These are phyloP conservation scores for Rotaria macrura DNA, from an alignment of 2,888 invertebrate species.

Conservation along the genomic window DNA sequence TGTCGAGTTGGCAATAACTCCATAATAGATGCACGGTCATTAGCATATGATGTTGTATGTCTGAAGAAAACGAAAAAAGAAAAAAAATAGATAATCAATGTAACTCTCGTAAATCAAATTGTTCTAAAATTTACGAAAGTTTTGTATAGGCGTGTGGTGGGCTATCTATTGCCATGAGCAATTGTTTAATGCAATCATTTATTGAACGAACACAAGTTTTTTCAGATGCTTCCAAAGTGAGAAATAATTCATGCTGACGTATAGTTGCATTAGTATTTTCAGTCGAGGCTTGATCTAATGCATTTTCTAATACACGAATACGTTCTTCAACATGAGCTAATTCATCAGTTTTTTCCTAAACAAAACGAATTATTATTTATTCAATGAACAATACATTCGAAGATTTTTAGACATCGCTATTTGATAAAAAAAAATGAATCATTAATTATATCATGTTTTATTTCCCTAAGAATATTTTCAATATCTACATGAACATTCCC, in stretches of 20 bases:
- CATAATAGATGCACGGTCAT: neutral
- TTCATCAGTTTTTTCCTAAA: neutral
- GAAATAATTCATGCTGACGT: neutral
- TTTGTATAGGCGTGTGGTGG: neutral
- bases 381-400: too few relatives aligned
- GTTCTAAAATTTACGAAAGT: neutral
- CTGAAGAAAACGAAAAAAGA: neutral
- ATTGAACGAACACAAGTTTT: neutral
- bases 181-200: neutral
- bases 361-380: too few relatives aligned
- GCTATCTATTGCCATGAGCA: neutral
- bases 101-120: neutral
- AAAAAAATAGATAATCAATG: neutral
- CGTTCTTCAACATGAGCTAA: neutral
- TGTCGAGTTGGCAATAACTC: neutral
- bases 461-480: neutral
- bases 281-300: neutral
- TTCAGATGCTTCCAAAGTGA: neutral
- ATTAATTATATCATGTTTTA: too few relatives aligned
- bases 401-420: too few relatives aligned
- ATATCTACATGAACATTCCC: neutral
- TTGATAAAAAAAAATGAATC: too few relatives aligned
- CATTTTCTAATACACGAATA: neutral
- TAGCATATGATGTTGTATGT: neutral
- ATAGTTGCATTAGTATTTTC: neutral